Evolutionary conservation across 2,797 vertebrate genomes (phyloP).

Genomic region (Darevskia nairensis): DNA sequence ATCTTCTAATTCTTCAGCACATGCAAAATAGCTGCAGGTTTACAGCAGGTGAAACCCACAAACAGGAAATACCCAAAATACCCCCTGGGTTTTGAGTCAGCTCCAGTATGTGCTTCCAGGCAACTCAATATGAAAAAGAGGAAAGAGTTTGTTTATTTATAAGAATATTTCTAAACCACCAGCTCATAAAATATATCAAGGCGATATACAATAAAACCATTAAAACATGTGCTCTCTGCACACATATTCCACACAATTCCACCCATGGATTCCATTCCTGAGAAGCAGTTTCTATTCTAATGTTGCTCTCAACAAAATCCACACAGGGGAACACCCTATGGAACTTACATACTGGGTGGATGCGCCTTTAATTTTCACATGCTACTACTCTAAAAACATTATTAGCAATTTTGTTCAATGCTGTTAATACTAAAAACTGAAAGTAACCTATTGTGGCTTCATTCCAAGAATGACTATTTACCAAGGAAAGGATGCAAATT

Average conservation of each 20-base stretch:
- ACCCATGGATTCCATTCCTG: too few relatives aligned
- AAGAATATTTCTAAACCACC: too few relatives aligned
- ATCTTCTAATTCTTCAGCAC: not conserved
- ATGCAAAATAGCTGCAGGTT: not conserved
- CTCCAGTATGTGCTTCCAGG: not conserved
- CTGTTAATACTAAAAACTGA: not conserved
- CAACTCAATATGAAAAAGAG: not conserved
- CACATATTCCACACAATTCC: too few relatives aligned
- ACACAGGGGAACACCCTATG: not conserved
- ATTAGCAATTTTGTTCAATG: not conserved
- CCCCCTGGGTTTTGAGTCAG: too few relatives aligned
- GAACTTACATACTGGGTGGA: not conserved
- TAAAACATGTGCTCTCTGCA: too few relatives aligned
- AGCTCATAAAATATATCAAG: too few relatives aligned
- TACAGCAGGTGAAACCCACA: not conserved
- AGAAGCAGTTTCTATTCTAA: not conserved
- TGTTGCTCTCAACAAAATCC: not conserved
- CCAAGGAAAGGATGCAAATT: not conserved
- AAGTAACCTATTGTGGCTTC: not conserved
- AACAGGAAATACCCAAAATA: not conserved
- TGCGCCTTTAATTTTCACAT: not conserved
- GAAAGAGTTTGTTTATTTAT: not conserved
- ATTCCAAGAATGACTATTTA: not conserved
- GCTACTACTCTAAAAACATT: not conserved
- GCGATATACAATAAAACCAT: too few relatives aligned